Evolutionary conservation across 2,113 vertebrate species (phyloP), one percentile per base, ranked within the genome.

Genomic region (Macquaria australasica): DNA sequence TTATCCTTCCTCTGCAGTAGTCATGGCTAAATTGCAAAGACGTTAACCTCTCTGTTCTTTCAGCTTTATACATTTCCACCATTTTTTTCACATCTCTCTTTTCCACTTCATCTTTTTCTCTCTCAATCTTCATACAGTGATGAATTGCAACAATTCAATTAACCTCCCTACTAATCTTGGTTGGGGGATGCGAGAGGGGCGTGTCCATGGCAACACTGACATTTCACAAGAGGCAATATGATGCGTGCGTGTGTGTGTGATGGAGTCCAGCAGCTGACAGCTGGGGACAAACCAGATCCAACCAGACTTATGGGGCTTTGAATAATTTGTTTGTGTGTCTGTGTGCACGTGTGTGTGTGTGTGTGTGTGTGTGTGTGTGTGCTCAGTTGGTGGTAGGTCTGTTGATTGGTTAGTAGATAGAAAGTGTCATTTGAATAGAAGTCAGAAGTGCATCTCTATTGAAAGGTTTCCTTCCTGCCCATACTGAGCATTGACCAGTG

Each of bases 71-170:
- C 9, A 28, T 79, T 73, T 64, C 15, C 28, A 55, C 82, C 2
- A 4, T 50, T 73, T 55, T 88, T 25, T 10, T 5, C 28, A 59
- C 11, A 48, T 81, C 53, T 43, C 2, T 56, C 14, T 53, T 14
- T 62, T 8, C 21, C 16, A 28, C 23, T 82, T 64, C 3, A 14
- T 34, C 23, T 37, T 66, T 76, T 51, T 82, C n/a, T 34, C 66
- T 72, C 10, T 76, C 39, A 62, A 9, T 87, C 70, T 60, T 79
- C 48, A 64, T 90, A 83, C 80, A 88, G 82, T 82, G 84, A 91
- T 89, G 76, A 92, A 89, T 89, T 86, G 66, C 83, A 91, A 79
- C 91, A 94, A 91, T 95, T 93, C 89, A 93, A 91, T 95, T 95
- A 94, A 92, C 90, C 89, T 79, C 87, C 48, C 74, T 10, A 79